Evolutionary conservation across 2,113 vertebrate species (phyloP).

Genomic region (Sphaerodactylus townsendi): DNA sequence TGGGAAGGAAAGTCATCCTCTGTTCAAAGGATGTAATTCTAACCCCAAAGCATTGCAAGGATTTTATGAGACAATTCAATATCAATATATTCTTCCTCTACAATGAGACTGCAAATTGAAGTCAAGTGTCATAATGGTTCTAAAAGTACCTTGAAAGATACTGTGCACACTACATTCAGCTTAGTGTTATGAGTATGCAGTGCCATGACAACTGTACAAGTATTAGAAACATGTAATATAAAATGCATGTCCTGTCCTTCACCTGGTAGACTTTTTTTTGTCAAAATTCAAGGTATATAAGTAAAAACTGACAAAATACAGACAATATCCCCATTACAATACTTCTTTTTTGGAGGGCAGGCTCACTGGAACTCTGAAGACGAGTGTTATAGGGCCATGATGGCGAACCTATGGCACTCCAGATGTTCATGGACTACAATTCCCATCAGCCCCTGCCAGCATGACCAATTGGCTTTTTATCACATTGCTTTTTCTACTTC

Average conservation of each 20-base stretch:
- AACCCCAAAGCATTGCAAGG: slow-evolving; percentile 3
- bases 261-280: not conserved
- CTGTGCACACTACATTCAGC: not conserved
- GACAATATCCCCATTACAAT: too few species aligned
- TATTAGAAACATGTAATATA: slow-evolving; percentile 1
- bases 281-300: not conserved
- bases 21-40: not conserved
- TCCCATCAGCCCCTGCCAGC: too few species aligned
- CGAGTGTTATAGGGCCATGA: too few species aligned
- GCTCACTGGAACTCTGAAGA: too few species aligned
- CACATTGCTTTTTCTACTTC: too few species aligned
- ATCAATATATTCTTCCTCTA: slow-evolving; percentile 3
- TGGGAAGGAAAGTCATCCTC: not conserved
- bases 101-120: not conserved
- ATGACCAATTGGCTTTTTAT: too few species aligned
- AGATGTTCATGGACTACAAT: too few species aligned
- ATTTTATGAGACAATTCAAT: not conserved
- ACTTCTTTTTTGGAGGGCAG: too few species aligned
- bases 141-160: not conserved
- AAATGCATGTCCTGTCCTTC: not conserved
- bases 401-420: too few species aligned
- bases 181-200: not conserved
- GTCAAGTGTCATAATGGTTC: slow-evolving; percentile 3
- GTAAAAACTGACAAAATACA: not conserved
- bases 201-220: slow-evolving; percentile 12